Conservation (phyloP, 2,888 invertebrate species). For the Entomobrya multifasciata region DNA sequence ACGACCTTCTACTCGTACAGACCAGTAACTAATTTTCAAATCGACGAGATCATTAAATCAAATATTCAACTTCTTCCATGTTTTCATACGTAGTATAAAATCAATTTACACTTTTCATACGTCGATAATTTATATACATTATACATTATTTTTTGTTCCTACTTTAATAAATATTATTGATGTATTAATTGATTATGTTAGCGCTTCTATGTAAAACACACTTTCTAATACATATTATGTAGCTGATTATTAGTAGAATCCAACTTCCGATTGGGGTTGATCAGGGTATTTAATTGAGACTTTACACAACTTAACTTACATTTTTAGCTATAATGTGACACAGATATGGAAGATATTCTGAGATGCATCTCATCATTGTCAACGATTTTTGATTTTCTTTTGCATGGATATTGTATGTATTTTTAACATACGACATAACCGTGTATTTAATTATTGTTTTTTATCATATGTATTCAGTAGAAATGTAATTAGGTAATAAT, state of each 20-base stretch:
- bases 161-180: neutral
- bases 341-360: slow-evolving; percentile 73
- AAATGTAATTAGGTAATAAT: neutral
- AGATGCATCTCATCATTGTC: slow-evolving; percentile 73
- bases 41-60: slow-evolving; percentile 56
- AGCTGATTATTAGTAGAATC: slow-evolving; percentile 20
- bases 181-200: slow-evolving; percentile 10
- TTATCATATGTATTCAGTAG: neutral
- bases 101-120: neutral
- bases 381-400: slow-evolving; percentile 57
- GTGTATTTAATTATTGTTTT: neutral
- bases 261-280: slow-evolving; percentile 12
- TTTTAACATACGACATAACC: slow-evolving; percentile 21
- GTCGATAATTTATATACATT: neutral
- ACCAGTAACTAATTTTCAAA: slow-evolving; percentile 34
- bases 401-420: slow-evolving; percentile 41
- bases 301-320: neutral
- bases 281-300: slow-evolving; percentile 37
- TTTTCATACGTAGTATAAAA: slow-evolving; percentile 12
- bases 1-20: too few species aligned
- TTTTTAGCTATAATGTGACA: slow-evolving; percentile 53
- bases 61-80: neutral
- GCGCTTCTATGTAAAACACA: slow-evolving; percentile 18
- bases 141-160: neutral
- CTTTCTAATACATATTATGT: slow-evolving; percentile 5